A percentile compares a stretch with the other conserved stretches of the same genome.
Conservation (phyloP, 2,113 vertebrate species). For the Malurus melanocephalus region DNA sequence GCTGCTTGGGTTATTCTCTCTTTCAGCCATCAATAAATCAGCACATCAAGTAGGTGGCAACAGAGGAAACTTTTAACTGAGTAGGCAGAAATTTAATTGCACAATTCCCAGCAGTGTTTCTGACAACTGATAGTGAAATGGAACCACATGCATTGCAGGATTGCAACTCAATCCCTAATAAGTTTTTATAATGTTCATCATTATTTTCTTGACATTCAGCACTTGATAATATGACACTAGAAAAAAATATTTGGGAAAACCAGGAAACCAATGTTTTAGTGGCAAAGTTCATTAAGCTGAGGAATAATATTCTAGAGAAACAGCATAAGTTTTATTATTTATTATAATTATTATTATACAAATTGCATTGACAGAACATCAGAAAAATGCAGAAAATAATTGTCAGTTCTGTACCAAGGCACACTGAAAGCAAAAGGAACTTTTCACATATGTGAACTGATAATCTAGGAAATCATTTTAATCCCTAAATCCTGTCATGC, state of each 20-base stretch:
- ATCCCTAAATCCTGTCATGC: neutral
- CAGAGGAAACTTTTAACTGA: neutral
- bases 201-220: neutral
- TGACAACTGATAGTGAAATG: neutral
- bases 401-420: neutral
- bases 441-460: neutral
- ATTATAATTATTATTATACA: neutral
- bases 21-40: slow-evolving; percentile 26
- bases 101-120: neutral
- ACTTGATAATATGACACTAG: neutral
- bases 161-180: neutral
- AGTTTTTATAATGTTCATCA: neutral
- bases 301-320: neutral
- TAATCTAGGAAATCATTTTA: neutral
- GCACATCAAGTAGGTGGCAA: neutral
- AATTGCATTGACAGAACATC: neutral
- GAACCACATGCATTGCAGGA: neutral
- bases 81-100: slow-evolving; percentile 1
- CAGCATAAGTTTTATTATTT: neutral
- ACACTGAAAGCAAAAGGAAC: neutral
- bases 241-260: neutral
- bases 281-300: neutral
- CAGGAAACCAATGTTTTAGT: neutral
- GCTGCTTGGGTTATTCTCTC: neutral
- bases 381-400: neutral